These are phyloP conservation scores for Setophaga coronata DNA, from an alignment of 2,113 vertebrate genomes.

Conservation along the genomic window DNA sequence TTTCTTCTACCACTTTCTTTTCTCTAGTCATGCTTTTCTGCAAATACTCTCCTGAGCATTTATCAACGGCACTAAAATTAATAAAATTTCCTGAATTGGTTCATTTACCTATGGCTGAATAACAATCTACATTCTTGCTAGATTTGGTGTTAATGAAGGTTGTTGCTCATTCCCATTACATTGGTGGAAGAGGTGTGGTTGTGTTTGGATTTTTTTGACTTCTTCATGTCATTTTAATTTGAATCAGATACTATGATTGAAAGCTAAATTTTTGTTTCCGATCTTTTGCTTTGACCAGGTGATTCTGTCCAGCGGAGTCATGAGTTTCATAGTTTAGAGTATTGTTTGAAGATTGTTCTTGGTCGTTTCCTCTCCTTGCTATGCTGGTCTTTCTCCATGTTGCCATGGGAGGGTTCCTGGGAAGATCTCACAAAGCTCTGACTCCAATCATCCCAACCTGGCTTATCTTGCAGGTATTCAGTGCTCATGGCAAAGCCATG, in stretches of 20 bases:
- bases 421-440: neutral
- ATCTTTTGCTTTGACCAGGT: neutral
- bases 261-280: neutral
- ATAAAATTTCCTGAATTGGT: slow-evolving; percentile 29
- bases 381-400: neutral
- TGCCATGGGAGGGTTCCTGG: neutral
- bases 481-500: neutral
- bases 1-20: neutral
- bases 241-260: neutral
- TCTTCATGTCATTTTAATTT: neutral
- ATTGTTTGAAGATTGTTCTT: neutral
- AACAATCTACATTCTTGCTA: neutral
- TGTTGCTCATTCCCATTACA: neutral
- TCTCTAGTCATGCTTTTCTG: neutral
- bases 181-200: neutral
- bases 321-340: neutral
- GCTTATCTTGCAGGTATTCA: neutral
- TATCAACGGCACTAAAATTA: slow-evolving; percentile 7
- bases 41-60: neutral
- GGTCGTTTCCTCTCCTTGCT: neutral
- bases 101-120: neutral
- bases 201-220: neutral
- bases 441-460: neutral
- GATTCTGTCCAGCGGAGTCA: neutral
- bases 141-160: neutral